Conservation (phyloP, 2,888 invertebrate genomes). For the Taphrorychus bicolor region DNA sequence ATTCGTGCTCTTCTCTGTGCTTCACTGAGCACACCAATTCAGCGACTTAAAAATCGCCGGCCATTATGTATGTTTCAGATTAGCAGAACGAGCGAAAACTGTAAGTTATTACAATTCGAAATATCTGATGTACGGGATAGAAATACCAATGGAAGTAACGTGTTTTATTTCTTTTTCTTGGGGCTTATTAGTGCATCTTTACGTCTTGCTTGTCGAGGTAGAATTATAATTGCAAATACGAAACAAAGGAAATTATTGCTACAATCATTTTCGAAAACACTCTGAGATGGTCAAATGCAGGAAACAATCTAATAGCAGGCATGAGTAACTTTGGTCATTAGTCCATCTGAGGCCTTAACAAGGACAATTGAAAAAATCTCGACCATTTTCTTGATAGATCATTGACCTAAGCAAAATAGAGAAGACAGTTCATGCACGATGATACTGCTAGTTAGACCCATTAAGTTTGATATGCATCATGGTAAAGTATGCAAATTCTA, state of each 20-base stretch:
- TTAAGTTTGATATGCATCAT: constrained; percentile 50
- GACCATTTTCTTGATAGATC: constrained; percentile 14
- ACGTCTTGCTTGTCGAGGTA: background rate
- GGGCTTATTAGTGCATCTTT: constrained; percentile 1
- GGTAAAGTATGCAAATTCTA: constrained; percentile 52
- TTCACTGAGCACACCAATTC: constrained; percentile 31
- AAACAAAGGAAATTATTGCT: background rate
- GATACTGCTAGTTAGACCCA: constrained; percentile 22
- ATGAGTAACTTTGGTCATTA: constrained; percentile 14
- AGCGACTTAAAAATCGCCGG: constrained; percentile 1
- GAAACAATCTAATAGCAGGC: background rate
- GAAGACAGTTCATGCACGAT: constrained; percentile 26
- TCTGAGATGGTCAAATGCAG: background rate
- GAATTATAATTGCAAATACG: background rate
- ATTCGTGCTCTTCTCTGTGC: constrained; percentile 18
- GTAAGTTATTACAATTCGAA: constrained; percentile 19
- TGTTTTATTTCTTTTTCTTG: background rate
- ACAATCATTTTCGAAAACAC: background rate
- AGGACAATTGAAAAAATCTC: background rate
- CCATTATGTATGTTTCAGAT: constrained; percentile 26
- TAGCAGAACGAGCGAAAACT: constrained; percentile 25
- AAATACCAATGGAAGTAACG: constrained; percentile 6
- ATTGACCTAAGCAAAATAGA: constrained; percentile 22
- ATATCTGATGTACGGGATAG: constrained; percentile 16
- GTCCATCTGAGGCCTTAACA: constrained; percentile 11